phyloP scores from a whole-genome alignment of 1,140 invertebrate species.

The Ceratosolen solmsi region DNA sequence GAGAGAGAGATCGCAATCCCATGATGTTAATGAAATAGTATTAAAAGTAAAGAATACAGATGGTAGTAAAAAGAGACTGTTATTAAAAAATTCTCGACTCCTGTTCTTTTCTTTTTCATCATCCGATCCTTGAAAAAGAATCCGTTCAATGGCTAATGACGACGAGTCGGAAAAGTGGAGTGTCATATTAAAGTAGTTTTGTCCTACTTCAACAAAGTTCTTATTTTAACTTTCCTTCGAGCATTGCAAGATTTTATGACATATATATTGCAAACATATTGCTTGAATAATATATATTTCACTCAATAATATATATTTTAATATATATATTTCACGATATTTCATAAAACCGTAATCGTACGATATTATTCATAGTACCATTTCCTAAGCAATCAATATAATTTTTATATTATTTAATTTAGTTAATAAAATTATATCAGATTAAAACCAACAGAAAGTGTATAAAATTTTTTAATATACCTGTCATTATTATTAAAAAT shows the following conservation, averaged over 20 bases:
- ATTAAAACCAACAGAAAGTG: too few relatives aligned
- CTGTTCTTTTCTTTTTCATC: neutral
- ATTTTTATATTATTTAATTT: too few relatives aligned
- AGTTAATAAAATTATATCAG: too few relatives aligned
- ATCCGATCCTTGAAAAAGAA: slow-evolving; percentile 10
- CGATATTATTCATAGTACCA: too few relatives aligned
- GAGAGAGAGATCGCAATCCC: neutral
- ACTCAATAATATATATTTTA: too few relatives aligned
- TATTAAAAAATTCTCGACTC: slow-evolving; percentile 46
- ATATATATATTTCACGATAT: too few relatives aligned
- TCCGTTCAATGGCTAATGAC: neutral
- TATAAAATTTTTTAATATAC: too few relatives aligned
- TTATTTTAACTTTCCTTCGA: slow-evolving; percentile 4
- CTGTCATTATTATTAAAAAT: too few relatives aligned
- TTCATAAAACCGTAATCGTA: too few relatives aligned
- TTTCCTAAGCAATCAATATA: too few relatives aligned
- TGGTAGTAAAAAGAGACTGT: neutral
- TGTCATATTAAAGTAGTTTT: neutral
- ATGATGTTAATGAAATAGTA: neutral
- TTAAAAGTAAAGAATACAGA: slow-evolving; percentile 31
- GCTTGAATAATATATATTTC: neutral
- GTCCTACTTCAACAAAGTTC: slow-evolving; percentile 17
- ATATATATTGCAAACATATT: neutral
- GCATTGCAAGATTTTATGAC: neutral
- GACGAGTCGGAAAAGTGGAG: slow-evolving; percentile 2